These are phyloP conservation scores for Nomia melanderi DNA, from an alignment of 1,140 invertebrate genomes.

Conservation along the genomic window DNA sequence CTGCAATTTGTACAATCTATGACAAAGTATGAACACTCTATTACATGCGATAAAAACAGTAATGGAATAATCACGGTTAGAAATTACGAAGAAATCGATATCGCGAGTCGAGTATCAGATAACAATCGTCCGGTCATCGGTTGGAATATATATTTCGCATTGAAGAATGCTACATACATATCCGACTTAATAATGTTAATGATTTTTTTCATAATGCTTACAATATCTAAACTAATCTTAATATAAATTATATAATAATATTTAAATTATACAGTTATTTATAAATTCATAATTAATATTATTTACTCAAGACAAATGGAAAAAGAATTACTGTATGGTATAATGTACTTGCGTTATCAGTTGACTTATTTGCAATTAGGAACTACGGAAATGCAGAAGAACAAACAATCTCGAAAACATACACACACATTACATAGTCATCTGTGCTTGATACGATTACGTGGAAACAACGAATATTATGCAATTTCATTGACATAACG, in stretches of 20 bases:
- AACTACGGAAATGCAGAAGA: too few species aligned
- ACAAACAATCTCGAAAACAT: background rate
- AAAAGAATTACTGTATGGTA: background rate
- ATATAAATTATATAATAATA: too few species aligned
- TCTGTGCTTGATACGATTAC: background rate
- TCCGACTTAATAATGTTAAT: background rate
- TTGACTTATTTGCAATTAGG: too few species aligned
- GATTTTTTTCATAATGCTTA: too few species aligned
- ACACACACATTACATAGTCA: background rate
- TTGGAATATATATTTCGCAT: constrained; percentile 3
- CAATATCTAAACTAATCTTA: too few species aligned
- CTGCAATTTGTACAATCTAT: background rate
- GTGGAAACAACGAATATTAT: background rate
- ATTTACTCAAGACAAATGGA: background rate
- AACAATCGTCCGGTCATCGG: constrained; percentile 25
- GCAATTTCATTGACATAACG: constrained; percentile 14
- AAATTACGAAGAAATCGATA: constrained; percentile 40
- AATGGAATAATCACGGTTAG: constrained; percentile 9
- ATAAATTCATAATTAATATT: background rate
- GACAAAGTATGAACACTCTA: background rate
- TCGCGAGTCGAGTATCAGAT: constrained; percentile 23
- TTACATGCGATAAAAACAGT: background rate
- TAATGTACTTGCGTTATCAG: background rate
- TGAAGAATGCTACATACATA: background rate
- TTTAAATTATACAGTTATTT: too few species aligned